phyloP scores from a whole-genome alignment of 2,797 vertebrate species.

The Sorex maritimensis region DNA sequence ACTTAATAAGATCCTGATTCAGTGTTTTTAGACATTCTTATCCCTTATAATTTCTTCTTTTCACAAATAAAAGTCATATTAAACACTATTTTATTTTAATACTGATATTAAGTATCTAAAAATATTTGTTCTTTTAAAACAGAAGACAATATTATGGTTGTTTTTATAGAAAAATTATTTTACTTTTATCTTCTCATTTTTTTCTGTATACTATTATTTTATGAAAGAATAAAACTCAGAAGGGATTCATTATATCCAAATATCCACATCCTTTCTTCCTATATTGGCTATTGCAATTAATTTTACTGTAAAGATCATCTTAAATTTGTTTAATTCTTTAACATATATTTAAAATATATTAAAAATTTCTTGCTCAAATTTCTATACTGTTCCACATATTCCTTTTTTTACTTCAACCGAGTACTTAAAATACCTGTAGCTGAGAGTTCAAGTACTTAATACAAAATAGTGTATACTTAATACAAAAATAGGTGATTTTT shows the following conservation, averaged over 20 bases:
- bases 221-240: not conserved
- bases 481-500: constrained; percentile 42
- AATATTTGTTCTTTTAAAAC: not conserved
- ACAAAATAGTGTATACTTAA: constrained; percentile 25
- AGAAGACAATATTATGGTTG: not conserved
- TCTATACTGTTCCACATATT: constrained; percentile 32
- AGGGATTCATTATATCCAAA: not conserved
- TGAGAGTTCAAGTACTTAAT: constrained; percentile 55
- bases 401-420: constrained; percentile 46
- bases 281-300: not conserved
- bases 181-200: not conserved
- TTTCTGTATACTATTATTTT: constrained; percentile 8
- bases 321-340: constrained; percentile 39
- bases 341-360: not conserved
- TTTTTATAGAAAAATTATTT: constrained; percentile 2
- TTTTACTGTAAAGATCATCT: constrained; percentile 34
- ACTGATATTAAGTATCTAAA: not conserved
- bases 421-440: constrained; percentile 51
- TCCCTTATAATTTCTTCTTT: not conserved
- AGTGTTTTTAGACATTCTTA: not conserved
- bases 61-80: not conserved
- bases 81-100: constrained; percentile 7
- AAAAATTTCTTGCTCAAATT: not conserved
- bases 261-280: not conserved
- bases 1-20: not conserved